Conservation (phyloP, 2,113 vertebrate species). For the Lasiurus cinereus region DNA sequence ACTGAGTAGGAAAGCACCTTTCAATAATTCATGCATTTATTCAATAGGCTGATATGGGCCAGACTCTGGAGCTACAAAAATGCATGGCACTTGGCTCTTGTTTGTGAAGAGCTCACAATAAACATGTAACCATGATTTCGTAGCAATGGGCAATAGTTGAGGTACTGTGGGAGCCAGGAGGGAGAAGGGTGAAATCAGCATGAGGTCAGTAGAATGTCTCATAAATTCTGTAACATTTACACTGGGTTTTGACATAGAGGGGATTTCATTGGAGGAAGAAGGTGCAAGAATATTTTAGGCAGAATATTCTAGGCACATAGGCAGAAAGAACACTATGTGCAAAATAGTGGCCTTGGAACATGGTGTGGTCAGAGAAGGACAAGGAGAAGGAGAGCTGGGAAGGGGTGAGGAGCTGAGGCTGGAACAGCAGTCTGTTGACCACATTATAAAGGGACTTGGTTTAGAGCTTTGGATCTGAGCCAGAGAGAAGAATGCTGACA, state of each 20-base stretch:
- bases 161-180: not conserved
- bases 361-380: not conserved
- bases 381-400: not conserved
- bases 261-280: conserved; percentile 6
- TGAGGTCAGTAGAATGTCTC: not conserved
- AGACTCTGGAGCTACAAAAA: not conserved
- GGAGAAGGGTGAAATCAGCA: not conserved
- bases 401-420: not conserved
- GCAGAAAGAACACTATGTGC: not conserved
- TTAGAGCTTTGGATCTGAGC: conserved; percentile 7
- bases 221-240: not conserved
- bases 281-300: not conserved
- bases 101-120: not conserved
- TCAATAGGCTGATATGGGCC: not conserved
- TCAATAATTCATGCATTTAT: not conserved
- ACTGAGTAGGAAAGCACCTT: not conserved
- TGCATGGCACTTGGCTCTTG: not conserved
- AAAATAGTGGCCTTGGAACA: not conserved
- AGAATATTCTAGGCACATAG: not conserved
- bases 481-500: not conserved
- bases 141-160: not conserved
- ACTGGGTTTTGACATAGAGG: not conserved
- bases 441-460: not conserved
- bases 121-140: not conserved
- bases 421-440: not conserved